Conservation (phyloP, 92 coral and sea anemone genomes). For the Porites evermanni region DNA sequence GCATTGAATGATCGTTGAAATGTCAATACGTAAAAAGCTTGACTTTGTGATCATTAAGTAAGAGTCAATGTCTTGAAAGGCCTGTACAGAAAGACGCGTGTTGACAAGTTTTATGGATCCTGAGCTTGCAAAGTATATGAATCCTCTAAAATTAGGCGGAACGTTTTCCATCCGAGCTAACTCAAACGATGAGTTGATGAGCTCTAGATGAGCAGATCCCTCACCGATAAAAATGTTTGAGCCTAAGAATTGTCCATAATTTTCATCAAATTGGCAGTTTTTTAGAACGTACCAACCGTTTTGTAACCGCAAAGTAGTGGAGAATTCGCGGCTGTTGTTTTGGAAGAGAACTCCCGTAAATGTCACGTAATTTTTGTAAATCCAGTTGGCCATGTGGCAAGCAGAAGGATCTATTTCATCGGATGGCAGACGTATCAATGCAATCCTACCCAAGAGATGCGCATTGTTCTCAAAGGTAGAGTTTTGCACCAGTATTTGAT, state of each 20-base stretch:
- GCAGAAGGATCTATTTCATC: constrained; percentile 1
- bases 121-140: constrained; percentile 26
- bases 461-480: constrained; percentile 9
- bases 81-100: not conserved
- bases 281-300: constrained; percentile 12
- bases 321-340: not conserved
- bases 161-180: not conserved
- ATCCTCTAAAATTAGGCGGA: constrained; percentile 4
- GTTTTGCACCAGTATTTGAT: constrained; percentile 2
- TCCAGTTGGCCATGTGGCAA: constrained; percentile 14
- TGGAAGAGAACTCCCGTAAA: not conserved
- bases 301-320: constrained; percentile 1
- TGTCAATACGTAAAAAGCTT: not conserved
- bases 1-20: constrained; percentile 42
- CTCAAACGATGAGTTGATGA: constrained; percentile 28
- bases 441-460: not conserved
- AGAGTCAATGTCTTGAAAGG: constrained; percentile 18
- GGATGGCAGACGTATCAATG: not conserved
- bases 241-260: not conserved
- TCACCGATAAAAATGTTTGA: constrained; percentile 10
- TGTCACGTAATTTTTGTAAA: constrained; percentile 9
- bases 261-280: constrained; percentile 19
- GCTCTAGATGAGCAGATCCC: constrained; percentile 9
- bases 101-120: constrained; percentile 11
- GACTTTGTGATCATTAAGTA: constrained; percentile 30